Evolutionary conservation across 2,888 invertebrate species (phyloP), one percentile per base, ranked within the genome.

Genomic region (Bellardia bayeri): DNA sequence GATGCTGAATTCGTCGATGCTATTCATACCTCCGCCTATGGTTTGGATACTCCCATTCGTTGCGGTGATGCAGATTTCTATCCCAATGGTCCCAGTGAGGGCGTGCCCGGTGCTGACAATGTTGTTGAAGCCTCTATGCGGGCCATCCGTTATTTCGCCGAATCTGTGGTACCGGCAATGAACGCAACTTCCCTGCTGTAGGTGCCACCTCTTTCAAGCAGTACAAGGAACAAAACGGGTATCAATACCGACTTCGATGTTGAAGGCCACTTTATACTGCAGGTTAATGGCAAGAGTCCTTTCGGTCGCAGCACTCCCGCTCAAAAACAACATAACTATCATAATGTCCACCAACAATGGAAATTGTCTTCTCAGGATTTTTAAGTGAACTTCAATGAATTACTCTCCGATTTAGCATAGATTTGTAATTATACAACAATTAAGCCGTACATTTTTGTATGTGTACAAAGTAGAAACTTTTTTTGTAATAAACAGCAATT

Each of bases 1-100:
- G 92, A 92, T 91, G 93, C 93, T n/a, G 91, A 92, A 9, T 93
- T 93, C 49, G 93, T 93, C 49, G 93, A 93, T 89, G 91, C 88
- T 82, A 93, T 93, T 86, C 93, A 93, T 79, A 91, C 92, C n/a
- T 92, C 93, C 1, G 88, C 88, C 79, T 91, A 90, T 14, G 92
- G 91, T 76, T 90, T 91, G 90, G 93, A 93, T 71, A 90, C 90
- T 14, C 83, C 89, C 9, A 75, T 88, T 6, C 91, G 92, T 23
- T 51, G 87, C 69, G 93, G 92, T 49, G 91, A 94, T 89, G 92
- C 90, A 85, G 94, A 93, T 75, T 94, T 93, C 90, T 93, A 91
- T 75, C 94, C 94, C 33, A 93, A 93, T 78, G 93, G 92, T 9
- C 92, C 90, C 0, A 79, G 84, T 2, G 85, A 88, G 9, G 90